Evolutionary conservation across 2,113 vertebrate genomes (phyloP).

Genomic region (Mustelus asterias): DNA sequence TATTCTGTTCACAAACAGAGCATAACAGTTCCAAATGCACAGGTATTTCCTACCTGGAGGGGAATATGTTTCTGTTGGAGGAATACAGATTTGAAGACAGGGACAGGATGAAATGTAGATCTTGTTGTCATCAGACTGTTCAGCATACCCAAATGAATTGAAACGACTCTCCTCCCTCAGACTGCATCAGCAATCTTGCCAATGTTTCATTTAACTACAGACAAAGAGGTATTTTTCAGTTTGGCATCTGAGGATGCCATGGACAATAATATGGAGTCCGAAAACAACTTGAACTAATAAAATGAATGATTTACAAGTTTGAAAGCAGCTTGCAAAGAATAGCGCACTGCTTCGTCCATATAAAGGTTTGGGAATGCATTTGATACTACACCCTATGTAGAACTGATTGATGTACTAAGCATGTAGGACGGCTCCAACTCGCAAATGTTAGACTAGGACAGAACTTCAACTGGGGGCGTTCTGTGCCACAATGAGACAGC

Average conservation of each 20-base stretch:
- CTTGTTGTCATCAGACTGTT: background rate
- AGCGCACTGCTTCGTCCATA: background rate
- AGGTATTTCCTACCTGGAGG: background rate
- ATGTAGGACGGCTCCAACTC: background rate
- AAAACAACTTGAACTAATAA: background rate
- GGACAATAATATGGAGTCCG: background rate
- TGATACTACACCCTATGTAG: background rate
- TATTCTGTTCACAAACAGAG: no score
- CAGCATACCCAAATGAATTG: background rate
- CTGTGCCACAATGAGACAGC: background rate
- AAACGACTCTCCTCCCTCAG: background rate
- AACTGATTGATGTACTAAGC: background rate
- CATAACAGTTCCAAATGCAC: no score
- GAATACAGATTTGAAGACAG: background rate
- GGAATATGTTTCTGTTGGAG: background rate
- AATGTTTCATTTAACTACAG: background rate
- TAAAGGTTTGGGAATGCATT: background rate
- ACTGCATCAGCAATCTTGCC: background rate
- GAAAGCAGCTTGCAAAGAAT: background rate
- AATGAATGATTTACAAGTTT: background rate
- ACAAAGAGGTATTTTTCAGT: background rate
- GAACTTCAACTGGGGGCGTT: background rate
- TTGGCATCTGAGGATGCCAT: background rate
- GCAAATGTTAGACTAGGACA: background rate
- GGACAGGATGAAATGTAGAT: background rate